Evolutionary conservation across 2,888 invertebrate genomes (phyloP), one percentile per base, ranked within the genome.

Genomic region (Disparrhopalites patrizii): DNA sequence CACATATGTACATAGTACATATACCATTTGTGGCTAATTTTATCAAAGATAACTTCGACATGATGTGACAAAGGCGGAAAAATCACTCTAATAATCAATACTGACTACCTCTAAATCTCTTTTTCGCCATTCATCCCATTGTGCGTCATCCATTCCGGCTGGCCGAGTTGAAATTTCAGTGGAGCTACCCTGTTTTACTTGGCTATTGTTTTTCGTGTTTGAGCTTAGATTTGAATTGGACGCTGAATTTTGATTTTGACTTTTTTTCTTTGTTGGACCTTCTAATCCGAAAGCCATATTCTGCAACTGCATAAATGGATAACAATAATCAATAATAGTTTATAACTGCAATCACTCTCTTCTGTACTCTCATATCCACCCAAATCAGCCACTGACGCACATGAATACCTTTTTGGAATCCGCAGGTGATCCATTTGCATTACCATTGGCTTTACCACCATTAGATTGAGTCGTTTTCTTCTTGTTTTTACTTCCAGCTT

Each of bases 41-140:
- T n/a, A n/a, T n/a, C n/a, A n/a, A n/a, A n/a, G n/a, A n/a, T n/a
- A n/a, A n/a, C n/a, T n/a, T n/a, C n/a, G n/a, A n/a, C n/a, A n/a
- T n/a, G n/a, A n/a, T n/a, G n/a, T n/a, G n/a, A n/a, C n/a, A n/a
- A n/a, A n/a, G n/a, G n/a, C n/a, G n/a, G n/a, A n/a, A n/a, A n/a
- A n/a, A n/a, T n/a, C n/a, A n/a, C n/a, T n/a, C n/a, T n/a, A n/a
- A n/a, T n/a, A n/a, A n/a, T n/a, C n/a, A n/a, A n/a, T n/a, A n/a
- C n/a, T n/a, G 18, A 38, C 56, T 77, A 87, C 83, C 80, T 86
- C 83, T 67, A 82, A 83, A 80, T 88, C 88, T 76, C 87, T 86
- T 77, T 85, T 83, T 76, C 87, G 87, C 88, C 88, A 88, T 73
- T 83, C 83, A 78, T 88, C 87, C 87, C 88, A 88, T 75, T 88